Percentiles rank a stretch among this genome's conserved stretches.
phyloP scores from a whole-genome alignment of 37 sponge, comb jelly and placozoan genomes.

The Beroe forskalii region DNA sequence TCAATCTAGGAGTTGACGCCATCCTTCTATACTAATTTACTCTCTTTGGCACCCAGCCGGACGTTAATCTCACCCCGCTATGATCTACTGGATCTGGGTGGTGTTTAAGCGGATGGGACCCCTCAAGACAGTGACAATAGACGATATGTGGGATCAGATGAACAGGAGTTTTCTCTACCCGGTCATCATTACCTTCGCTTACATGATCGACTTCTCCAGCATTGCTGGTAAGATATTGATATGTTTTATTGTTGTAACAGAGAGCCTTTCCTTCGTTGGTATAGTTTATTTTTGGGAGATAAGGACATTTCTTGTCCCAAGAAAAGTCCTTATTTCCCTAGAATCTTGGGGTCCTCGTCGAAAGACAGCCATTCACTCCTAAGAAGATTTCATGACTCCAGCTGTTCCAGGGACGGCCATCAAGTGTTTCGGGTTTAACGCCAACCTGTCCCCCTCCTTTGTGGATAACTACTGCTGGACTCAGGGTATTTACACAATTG shows the following conservation, averaged over 20 bases:
- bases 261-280: no score
- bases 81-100: slow-evolving; percentile 55
- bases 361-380: no score
- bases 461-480: slow-evolving; percentile 49
- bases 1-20: no score
- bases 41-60: no score
- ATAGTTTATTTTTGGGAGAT: no score
- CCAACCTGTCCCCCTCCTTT: neutral
- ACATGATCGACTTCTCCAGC: neutral
- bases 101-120: slow-evolving; percentile 35
- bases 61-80: no score
- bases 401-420: slow-evolving; percentile 15
- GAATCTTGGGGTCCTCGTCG: no score
- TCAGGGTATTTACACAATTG: slow-evolving; percentile 23
- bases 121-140: neutral
- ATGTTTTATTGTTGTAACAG: no score
- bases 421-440: slow-evolving; percentile 12
- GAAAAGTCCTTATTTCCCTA: no score
- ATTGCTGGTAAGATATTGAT: slow-evolving; percentile 40
- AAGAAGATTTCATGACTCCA: no score
- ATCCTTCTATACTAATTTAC: no score
- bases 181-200: slow-evolving; percentile 17
- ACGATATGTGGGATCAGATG: slow-evolving; percentile 45
- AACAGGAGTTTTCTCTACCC: slow-evolving; percentile 22
- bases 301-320: no score